Conservation (phyloP, 2,888 invertebrate species). For the Scrobipalpa atriplicella region DNA sequence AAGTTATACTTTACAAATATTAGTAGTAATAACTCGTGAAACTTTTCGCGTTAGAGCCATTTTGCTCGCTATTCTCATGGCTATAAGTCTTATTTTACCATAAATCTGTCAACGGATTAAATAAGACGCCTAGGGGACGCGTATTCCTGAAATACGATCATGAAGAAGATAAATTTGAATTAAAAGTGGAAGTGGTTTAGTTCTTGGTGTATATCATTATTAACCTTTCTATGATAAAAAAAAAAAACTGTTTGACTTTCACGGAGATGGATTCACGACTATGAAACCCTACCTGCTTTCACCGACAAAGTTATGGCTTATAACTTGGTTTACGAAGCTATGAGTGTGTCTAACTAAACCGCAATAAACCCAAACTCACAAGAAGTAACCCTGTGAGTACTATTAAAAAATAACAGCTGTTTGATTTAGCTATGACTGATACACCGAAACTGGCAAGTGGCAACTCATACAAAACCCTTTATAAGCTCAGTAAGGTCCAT, state of each 20-base stretch:
- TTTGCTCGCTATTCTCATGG: constrained; percentile 43
- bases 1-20: constrained; percentile 13
- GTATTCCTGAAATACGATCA: constrained; percentile 39
- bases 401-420: too few relatives aligned
- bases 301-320: too few relatives aligned
- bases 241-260: too few relatives aligned
- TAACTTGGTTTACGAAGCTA: neutral
- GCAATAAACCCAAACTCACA: too few relatives aligned
- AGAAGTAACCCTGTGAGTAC: neutral
- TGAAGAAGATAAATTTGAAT: constrained; percentile 14
- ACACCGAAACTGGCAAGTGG: too few relatives aligned
- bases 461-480: too few relatives aligned
- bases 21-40: constrained; percentile 14
- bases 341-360: too few relatives aligned
- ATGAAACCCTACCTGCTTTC: too few relatives aligned
- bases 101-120: constrained; percentile 57
- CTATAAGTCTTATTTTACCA: constrained; percentile 54
- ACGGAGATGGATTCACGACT: too few relatives aligned
- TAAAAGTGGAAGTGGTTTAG: constrained; percentile 22
- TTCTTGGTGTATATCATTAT: neutral
- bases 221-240: too few relatives aligned
- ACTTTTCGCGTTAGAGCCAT: constrained; percentile 21
- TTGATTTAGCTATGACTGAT: too few relatives aligned
- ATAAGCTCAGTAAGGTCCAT: too few relatives aligned
- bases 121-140: constrained; percentile 43